phyloP scores from a whole-genome alignment of 2,113 vertebrate species.

The Odocoileus hemionus region DNA sequence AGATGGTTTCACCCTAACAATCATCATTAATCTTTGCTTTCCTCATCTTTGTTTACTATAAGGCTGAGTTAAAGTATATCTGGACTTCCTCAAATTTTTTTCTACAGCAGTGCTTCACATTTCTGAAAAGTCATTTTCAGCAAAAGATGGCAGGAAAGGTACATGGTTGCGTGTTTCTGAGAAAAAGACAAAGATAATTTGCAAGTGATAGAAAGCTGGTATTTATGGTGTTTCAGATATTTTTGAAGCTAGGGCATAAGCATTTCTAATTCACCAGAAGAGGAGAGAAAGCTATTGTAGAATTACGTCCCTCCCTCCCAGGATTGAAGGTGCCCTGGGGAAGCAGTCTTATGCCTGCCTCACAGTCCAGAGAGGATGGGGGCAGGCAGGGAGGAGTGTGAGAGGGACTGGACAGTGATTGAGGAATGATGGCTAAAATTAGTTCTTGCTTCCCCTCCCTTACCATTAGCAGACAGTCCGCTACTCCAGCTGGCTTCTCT shows the following conservation, averaged over 20 bases:
- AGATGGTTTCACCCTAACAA: constrained; percentile 34
- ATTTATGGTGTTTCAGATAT: neutral
- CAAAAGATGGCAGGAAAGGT: constrained; percentile 23
- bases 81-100: constrained; percentile 54
- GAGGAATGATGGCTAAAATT: constrained; percentile 66
- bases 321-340: neutral
- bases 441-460: constrained; percentile 43
- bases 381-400: neutral
- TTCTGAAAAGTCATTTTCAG: constrained; percentile 23
- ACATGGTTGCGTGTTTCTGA: neutral
- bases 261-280: neutral
- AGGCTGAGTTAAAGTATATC: constrained; percentile 24
- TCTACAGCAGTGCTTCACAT: neutral
- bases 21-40: constrained; percentile 51
- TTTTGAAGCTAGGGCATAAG: neutral
- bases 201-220: constrained; percentile 14
- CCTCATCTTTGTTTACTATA: constrained; percentile 28
- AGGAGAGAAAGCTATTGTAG: neutral
- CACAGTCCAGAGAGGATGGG: neutral
- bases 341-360: neutral
- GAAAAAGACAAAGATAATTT: constrained; percentile 11
- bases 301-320: neutral
- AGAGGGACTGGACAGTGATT: constrained; percentile 54
- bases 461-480: constrained; percentile 50
- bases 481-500: constrained; percentile 58